Conservation (phyloP, 2,888 invertebrate species). For the Prosopocoilus inquinatus region DNA sequence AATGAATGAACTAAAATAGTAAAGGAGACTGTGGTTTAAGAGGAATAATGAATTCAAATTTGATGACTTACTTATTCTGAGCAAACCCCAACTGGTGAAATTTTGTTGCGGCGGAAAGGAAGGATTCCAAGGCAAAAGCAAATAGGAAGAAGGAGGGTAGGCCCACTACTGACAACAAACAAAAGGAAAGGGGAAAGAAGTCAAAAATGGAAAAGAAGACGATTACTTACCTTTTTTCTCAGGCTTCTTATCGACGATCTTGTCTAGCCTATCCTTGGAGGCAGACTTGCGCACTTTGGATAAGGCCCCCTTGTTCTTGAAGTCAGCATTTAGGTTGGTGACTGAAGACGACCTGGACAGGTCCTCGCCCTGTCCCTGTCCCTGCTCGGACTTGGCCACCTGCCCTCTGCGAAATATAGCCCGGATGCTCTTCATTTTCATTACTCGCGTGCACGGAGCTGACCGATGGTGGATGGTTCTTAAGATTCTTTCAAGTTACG, state of each 20-base stretch:
- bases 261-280: conserved; percentile 44
- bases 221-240: conserved; percentile 39
- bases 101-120: too few relatives aligned
- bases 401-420: conserved; percentile 89
- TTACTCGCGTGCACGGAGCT: conserved; percentile 26
- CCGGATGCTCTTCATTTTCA: conserved; percentile 88
- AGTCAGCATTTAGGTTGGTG: conserved; percentile 64
- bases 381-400: conserved; percentile 56
- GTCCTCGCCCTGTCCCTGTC: conserved; percentile 36
- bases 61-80: too few relatives aligned
- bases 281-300: conserved; percentile 50
- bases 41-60: too few relatives aligned
- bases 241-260: conserved; percentile 37
- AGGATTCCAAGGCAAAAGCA: too few relatives aligned
- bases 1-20: too few relatives aligned
- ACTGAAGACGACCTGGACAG: conserved; percentile 64
- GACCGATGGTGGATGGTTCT: neutral
- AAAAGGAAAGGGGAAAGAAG: too few relatives aligned
- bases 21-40: too few relatives aligned
- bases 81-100: too few relatives aligned
- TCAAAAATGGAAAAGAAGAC: too few relatives aligned
- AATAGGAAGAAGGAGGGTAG: too few relatives aligned
- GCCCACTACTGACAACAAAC: too few relatives aligned
- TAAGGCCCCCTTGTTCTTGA: conserved; percentile 52
- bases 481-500: neutral